Base-by-base conservation (phyloP, 2,113 vertebrate species). In the Pedetes capensis region DNA sequence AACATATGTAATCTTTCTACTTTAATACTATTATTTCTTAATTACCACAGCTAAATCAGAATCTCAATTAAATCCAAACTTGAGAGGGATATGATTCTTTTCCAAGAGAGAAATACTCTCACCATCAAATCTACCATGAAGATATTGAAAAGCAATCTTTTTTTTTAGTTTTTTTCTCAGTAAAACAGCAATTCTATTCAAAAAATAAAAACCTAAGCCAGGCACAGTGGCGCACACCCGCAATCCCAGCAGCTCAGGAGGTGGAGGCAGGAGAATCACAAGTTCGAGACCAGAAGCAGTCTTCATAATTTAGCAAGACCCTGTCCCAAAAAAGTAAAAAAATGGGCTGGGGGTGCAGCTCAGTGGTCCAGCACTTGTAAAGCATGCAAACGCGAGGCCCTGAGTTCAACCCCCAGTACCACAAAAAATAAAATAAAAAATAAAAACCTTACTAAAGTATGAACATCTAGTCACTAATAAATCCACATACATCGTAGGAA, bases 401-500 rank as follows among this genome's bases (percentile, higher is more conserved):
- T n/a, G n/a, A n/a, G n/a, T n/a, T n/a, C n/a, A n/a, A n/a, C n/a
- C n/a, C n/a, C n/a, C n/a, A n/a, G n/a, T n/a, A n/a, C n/a, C n/a
- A n/a, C n/a, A 18, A 25, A 72, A 51, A 39, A 5, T 82, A 47
- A 83, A 66, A 78, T 80, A 39, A 78, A 93, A 55, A 76, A 23
- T n/a, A 23, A 81, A 44, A 82, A 59, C 14, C 20, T 51, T 51
- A 76, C 44, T 25, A 74, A 1, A 53, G 3, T 64, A 10, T 39
- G 53, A 84, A n/a, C n/a, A 85, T 20, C 63, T 83, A 72, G 20
- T 88, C 68, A 84, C 37, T 87, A 87, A 88, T 75, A 96, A 82
- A 44, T 51, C 34, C n/a, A 92, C 57, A 78, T 11, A 55, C 11
- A 17, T 71, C 76, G 72, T 4, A 42, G 78, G 49, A 80, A 95